These are phyloP conservation scores for Limosa lapponica DNA, from an alignment of 2,797 vertebrate genomes.

Conservation along the genomic window DNA sequence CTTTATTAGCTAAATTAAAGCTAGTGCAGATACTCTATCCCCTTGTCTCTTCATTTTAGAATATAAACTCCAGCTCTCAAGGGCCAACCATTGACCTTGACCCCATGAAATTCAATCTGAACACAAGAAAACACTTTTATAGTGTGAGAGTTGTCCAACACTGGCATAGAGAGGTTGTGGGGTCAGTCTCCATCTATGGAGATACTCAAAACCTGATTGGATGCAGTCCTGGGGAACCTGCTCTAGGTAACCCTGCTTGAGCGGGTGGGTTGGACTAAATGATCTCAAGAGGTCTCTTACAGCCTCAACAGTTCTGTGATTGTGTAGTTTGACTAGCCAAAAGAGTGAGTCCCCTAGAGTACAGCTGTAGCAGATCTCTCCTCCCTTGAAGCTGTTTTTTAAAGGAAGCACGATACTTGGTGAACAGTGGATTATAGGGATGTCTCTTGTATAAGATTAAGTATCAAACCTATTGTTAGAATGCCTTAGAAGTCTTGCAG, in stretches of 20 bases:
- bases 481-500: neutral
- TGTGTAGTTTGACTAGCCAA: neutral
- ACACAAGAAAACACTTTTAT: neutral
- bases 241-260: neutral
- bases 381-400: neutral
- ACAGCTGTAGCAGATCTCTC: neutral
- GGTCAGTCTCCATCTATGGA: neutral
- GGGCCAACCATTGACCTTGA: neutral
- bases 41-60: neutral
- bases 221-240: neutral
- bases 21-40: neutral
- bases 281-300: neutral
- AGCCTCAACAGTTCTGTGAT: neutral
- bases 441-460: neutral
- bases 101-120: neutral
- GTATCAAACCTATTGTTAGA: neutral
- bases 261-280: neutral
- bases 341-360: neutral
- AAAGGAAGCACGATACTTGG: neutral
- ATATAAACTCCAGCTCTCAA: neutral
- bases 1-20: neutral
- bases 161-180: neutral
- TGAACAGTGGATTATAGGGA: neutral
- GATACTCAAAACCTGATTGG: neutral
- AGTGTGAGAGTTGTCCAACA: neutral